Evolutionary conservation across 2,113 vertebrate genomes (phyloP).

Genomic region (Aleadryas rufinucha): DNA sequence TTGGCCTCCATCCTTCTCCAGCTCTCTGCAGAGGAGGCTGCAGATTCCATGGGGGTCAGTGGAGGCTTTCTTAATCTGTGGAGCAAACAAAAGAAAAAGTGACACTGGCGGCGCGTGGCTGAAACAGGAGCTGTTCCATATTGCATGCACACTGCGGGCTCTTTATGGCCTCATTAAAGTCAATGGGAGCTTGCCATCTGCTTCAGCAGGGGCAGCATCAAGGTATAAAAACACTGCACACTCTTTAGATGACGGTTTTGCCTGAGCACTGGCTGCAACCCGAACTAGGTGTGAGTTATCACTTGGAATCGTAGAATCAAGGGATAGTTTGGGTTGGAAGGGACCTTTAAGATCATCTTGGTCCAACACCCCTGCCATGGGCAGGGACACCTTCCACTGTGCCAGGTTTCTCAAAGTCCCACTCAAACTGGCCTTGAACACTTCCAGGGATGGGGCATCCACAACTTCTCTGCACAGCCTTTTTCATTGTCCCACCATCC

Average conservation of each 20-base stretch:
- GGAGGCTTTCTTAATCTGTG: neutral
- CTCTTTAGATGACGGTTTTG: neutral
- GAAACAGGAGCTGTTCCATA: neutral
- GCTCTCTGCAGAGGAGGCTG: neutral
- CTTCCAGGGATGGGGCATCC: neutral
- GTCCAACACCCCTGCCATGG: neutral
- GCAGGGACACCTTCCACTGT: neutral
- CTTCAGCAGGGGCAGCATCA: neutral
- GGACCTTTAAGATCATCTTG: neutral
- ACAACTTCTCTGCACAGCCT: neutral
- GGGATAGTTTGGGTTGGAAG: neutral
- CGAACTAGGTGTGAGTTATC: neutral
- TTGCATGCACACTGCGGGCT: neutral
- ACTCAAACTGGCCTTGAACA: neutral
- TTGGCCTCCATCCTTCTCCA: neutral
- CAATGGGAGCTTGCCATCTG: neutral
- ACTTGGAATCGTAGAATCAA: neutral
- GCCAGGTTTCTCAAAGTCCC: neutral
- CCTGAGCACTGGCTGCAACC: neutral
- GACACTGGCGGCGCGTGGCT: accelerated
- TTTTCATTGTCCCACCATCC: neutral
- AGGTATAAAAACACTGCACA: neutral
- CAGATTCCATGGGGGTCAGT: neutral
- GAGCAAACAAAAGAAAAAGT: neutral
- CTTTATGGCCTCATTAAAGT: slow-evolving; percentile 20